phyloP scores from a whole-genome alignment of 2,113 vertebrate species.

The Proterorhinus semilunaris region DNA sequence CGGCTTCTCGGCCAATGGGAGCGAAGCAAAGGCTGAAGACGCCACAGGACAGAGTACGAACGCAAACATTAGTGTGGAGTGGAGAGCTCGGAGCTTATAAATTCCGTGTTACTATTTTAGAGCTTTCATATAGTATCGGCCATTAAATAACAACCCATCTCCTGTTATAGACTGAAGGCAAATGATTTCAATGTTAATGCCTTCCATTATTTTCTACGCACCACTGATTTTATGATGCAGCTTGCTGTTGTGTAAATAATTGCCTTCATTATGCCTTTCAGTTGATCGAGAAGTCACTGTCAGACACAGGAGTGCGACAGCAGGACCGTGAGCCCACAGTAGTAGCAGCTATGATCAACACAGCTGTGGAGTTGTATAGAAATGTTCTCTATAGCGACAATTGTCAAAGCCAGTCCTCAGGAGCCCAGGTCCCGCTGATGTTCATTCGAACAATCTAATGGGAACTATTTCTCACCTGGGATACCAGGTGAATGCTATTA shows the following conservation, averaged over 20 bases:
- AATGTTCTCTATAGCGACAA: constrained; percentile 27
- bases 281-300: constrained; percentile 11
- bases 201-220: constrained; percentile 5
- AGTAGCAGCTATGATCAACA: constrained; percentile 26
- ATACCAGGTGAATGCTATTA: constrained; percentile 36
- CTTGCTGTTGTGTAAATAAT: constrained; percentile 26
- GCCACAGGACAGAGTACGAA: constrained; percentile 66
- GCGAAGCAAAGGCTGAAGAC: constrained; percentile 34
- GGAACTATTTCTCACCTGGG: constrained; percentile 38
- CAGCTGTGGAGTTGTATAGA: constrained; percentile 40
- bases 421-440: constrained; percentile 30
- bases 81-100: constrained; percentile 53
- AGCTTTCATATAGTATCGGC: neutral
- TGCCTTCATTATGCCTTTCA: constrained; percentile 24
- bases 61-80: constrained; percentile 69
- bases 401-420: constrained; percentile 35
- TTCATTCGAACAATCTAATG: constrained; percentile 43
- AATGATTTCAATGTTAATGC: constrained; percentile 5
- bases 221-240: constrained; percentile 6
- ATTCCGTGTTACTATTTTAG: constrained; percentile 11
- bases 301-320: constrained; percentile 36
- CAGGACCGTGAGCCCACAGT: constrained; percentile 14
- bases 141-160: neutral
- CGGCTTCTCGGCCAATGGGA: constrained; percentile 56
- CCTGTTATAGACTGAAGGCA: neutral